Base-by-base conservation (phyloP, 2,797 vertebrate genomes). In the Paratrypauchen microcephalus region DNA sequence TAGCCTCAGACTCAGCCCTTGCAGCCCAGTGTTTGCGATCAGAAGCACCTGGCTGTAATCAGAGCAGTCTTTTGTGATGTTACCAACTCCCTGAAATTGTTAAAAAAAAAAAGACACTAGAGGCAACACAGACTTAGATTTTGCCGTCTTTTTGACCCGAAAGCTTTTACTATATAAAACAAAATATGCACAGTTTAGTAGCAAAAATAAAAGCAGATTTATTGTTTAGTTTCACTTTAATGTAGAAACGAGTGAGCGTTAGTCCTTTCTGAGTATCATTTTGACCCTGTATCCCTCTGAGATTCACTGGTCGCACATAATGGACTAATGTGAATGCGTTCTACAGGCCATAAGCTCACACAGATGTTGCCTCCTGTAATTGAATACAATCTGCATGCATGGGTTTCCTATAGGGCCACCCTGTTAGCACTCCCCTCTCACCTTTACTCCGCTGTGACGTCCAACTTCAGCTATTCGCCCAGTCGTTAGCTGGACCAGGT, bases 311-410 rank as follows among this genome's bases (percentile, higher is more conserved):
- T 67, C 68, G 80, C 16, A 4, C 82, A 70, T 79, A 65, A 83
- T 77, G 41, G 72, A 48, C 78, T 69, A 41, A 63, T 13, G 16
- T 52, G 74, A 87, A 90, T 89, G 79, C 65, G 66, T 87, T 89
- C 82, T 87, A 91, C 87, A 86, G 73, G 70, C 71, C 72, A 15
- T 89, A 78, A 90, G 74, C 83, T 88, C 78, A 66, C 77, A 75
- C 89, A 91, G 89, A 90, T 92, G 89, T 83, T 78, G 78, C 73
- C 78, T 87, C 73, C 77, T 88, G 82, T 91, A 87, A 88, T 89
- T 89, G 83, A 88, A 89, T 84, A 83, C 84, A 83, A 82, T 83
- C 82, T 89, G 80, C 74, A 45, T 4, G 83, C 84, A 87, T 81
- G 78, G 66, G 73, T 79, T 91, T 88, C 81, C 79, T 82, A 73